Conservation (phyloP, 2,888 invertebrate species). For the Ectemnius lituratus region DNA sequence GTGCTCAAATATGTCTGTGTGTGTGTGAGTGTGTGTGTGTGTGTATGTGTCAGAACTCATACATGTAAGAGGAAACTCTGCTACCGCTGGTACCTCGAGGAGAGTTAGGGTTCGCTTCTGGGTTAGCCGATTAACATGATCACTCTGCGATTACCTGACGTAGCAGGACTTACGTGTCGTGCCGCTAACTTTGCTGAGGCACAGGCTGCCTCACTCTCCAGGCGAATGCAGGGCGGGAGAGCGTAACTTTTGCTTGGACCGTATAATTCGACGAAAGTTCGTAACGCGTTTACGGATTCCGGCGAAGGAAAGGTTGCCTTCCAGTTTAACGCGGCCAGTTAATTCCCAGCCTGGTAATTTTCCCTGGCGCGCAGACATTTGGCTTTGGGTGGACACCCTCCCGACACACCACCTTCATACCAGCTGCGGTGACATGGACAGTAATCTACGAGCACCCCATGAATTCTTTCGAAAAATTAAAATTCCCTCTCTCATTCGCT, state of each 20-base stretch:
- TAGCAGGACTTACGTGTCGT: constrained; percentile 43
- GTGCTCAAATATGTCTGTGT: too few species aligned
- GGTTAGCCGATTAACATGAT: constrained; percentile 63
- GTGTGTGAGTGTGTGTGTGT: too few species aligned
- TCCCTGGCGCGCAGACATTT: background rate
- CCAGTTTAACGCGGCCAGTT: background rate
- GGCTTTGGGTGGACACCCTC: background rate
- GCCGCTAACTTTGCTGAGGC: constrained; percentile 45
- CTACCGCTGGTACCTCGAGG: background rate
- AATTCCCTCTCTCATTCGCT: too few species aligned
- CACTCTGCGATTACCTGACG: constrained; percentile 64
- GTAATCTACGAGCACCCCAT: too few species aligned
- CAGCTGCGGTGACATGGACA: too few species aligned
- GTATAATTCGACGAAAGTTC: constrained; percentile 54
- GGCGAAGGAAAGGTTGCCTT: constrained; percentile 37
- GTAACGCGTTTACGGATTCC: constrained; percentile 50
- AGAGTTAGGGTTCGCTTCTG: constrained; percentile 40
- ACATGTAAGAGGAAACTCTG: too few species aligned
- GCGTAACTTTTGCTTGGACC: constrained; percentile 44
- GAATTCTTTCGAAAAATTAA: too few species aligned
- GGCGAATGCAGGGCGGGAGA: constrained; percentile 25
- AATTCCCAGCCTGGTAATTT: constrained; percentile 8
- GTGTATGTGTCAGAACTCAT: too few species aligned
- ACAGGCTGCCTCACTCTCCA: constrained; percentile 6
- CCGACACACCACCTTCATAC: too few species aligned